Percentiles rank a stretch among this genome's conserved stretches.
Evolutionary conservation across 30 jellyfish, hydroid and myxozoan genomes (phyloP).

Genomic region (Aurelia sp.): DNA sequence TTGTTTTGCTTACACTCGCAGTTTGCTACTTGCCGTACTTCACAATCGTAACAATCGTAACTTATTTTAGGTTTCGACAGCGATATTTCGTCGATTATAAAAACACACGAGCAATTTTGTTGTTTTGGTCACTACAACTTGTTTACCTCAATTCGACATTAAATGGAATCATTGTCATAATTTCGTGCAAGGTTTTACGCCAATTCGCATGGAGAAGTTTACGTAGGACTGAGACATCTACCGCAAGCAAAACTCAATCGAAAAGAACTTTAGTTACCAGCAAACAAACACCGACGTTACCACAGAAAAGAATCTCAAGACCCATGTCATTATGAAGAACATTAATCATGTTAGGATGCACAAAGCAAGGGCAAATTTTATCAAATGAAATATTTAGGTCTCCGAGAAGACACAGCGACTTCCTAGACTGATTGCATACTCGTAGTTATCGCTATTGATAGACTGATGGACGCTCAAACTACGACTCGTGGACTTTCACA

Average conservation of each 20-base stretch:
- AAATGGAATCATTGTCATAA: slow-evolving; percentile 35
- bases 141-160: slow-evolving; percentile 43
- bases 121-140: slow-evolving; percentile 52
- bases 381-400: too few relatives aligned
- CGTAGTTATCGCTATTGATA: too few relatives aligned
- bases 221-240: neutral
- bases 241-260: neutral
- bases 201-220: neutral
- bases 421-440: too few relatives aligned
- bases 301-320: neutral
- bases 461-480: too few relatives aligned
- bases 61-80: slow-evolving; percentile 9
- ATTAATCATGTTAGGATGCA: neutral
- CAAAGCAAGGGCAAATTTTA: too few relatives aligned
- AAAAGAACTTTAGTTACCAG: too few relatives aligned
- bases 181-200: slow-evolving; percentile 44
- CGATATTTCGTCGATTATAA: neutral
- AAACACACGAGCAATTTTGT: neutral
- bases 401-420: too few relatives aligned
- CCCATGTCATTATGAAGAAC: neutral
- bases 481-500: too few relatives aligned
- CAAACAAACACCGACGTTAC: neutral
- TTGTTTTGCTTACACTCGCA: slow-evolving; percentile 44
- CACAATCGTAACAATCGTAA: slow-evolving; percentile 29
- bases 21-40: slow-evolving; percentile 65